These are phyloP conservation scores for Neria commutata DNA, from an alignment of 2,888 invertebrate genomes.

Conservation along the genomic window DNA sequence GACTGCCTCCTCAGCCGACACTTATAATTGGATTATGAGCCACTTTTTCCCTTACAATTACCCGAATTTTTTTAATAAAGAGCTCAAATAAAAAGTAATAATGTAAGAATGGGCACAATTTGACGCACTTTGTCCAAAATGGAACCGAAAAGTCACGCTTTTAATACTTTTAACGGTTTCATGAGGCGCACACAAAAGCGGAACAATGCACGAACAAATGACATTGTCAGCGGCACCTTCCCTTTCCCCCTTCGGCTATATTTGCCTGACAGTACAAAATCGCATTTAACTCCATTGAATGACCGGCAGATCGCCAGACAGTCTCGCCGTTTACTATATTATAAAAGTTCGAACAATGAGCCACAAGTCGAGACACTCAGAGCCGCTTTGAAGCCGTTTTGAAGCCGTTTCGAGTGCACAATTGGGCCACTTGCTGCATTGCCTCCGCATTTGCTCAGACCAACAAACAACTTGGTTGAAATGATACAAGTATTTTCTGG, in stretches of 20 bases:
- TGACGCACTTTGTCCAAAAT: neutral
- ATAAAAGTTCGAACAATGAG: too few relatives aligned
- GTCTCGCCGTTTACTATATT: too few relatives aligned
- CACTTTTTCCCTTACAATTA: slow-evolving; percentile 39
- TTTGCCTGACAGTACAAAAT: too few relatives aligned
- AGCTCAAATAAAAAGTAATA: neutral
- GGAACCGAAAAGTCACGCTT: neutral
- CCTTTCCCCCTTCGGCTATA: too few relatives aligned
- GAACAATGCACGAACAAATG: too few relatives aligned
- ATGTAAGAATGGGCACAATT: neutral
- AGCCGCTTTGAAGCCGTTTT: neutral
- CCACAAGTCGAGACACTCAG: too few relatives aligned
- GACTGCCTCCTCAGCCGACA: neutral
- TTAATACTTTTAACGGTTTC: neutral
- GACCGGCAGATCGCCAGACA: too few relatives aligned
- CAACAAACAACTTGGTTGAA: neutral
- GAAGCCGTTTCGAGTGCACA: neutral
- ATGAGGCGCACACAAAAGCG: too few relatives aligned
- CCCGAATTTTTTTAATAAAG: neutral
- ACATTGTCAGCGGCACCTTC: too few relatives aligned
- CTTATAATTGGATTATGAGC: slow-evolving; percentile 49
- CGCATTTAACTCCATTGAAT: too few relatives aligned
- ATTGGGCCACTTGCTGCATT: neutral
- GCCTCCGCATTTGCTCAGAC: neutral
- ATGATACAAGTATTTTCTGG: too few relatives aligned